Conservation (phyloP, 2,113 vertebrate species). For the Menidia beryllina region DNA sequence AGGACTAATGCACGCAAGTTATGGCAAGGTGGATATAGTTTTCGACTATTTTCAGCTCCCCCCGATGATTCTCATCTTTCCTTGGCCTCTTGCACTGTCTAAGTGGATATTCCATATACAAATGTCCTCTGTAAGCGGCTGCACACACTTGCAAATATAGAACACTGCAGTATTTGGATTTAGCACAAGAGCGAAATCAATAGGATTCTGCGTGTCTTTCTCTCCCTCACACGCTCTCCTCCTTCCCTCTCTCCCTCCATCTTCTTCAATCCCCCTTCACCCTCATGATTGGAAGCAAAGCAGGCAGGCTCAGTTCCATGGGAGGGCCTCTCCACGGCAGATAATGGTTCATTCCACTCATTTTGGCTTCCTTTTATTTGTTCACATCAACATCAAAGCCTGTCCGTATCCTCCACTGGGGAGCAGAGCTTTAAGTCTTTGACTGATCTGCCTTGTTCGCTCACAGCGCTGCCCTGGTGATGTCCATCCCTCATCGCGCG, state of each 20-base stretch:
- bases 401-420: constrained; percentile 64
- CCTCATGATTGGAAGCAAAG: constrained; percentile 50
- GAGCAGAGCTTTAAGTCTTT: constrained; percentile 75
- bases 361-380: constrained; percentile 79
- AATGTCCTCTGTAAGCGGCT: constrained; percentile 42
- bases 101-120: constrained; percentile 38
- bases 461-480: constrained; percentile 58
- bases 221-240: constrained; percentile 13
- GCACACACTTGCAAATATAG: constrained; percentile 55
- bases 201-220: constrained; percentile 55
- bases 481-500: constrained; percentile 70
- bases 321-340: constrained; percentile 63
- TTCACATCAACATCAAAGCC: constrained; percentile 81
- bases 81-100: constrained; percentile 23
- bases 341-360: constrained; percentile 74
- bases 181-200: constrained; percentile 60
- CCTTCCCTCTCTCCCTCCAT: constrained; percentile 20
- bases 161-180: constrained; percentile 66
- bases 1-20: not conserved
- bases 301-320: constrained; percentile 63
- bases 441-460: constrained; percentile 72
- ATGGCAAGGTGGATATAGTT: constrained; percentile 5
- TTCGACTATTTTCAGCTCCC: not conserved
- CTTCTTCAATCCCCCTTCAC: constrained; percentile 37
- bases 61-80: constrained; percentile 19